Evolutionary conservation across 2,113 vertebrate genomes (phyloP).

Genomic region (Macrotus californicus): DNA sequence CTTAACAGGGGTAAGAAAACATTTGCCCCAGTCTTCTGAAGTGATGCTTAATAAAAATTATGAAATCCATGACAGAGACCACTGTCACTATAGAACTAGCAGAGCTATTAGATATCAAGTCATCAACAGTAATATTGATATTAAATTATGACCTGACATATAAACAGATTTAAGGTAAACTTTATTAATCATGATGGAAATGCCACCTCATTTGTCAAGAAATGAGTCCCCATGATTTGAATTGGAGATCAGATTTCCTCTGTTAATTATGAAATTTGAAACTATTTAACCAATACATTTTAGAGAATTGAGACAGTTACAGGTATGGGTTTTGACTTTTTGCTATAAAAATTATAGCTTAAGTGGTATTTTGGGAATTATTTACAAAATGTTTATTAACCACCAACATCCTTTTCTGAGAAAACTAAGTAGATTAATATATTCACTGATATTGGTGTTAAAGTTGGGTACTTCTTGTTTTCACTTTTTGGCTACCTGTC

Average conservation of each 20-base stretch:
- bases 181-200: background rate
- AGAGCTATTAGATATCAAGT: background rate
- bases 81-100: background rate
- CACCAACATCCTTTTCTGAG: background rate
- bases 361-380: background rate
- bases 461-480: background rate
- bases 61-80: background rate
- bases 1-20: background rate
- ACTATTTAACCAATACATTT: background rate
- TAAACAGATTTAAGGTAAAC: background rate
- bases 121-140: background rate
- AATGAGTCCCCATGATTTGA: background rate
- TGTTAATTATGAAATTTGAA: slow-evolving; percentile 10
- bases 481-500: background rate
- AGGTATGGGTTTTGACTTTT: background rate
- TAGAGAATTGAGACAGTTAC: background rate
- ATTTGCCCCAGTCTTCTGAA: background rate
- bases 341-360: background rate
- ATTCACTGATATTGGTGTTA: background rate
- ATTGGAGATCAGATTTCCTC: background rate
- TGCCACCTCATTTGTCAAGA: background rate
- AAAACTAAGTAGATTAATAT: background rate
- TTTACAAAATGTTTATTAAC: background rate
- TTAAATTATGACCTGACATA: background rate
- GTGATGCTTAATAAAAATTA: background rate